Base-by-base conservation (phyloP, 2,113 vertebrate species). In the Callipepla californica region DNA sequence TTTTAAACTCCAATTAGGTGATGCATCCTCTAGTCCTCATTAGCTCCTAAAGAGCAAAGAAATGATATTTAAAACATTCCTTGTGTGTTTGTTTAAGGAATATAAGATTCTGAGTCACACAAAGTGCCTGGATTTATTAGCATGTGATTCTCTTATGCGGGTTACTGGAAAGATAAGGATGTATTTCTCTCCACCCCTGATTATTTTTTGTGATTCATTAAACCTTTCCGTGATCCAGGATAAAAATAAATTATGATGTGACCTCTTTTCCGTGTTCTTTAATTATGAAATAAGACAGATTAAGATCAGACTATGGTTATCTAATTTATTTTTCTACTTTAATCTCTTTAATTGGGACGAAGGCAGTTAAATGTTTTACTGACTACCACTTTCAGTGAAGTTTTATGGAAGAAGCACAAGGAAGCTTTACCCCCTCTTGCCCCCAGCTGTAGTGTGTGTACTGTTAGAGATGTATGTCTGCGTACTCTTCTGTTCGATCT, bases 191-290 rank as follows among this genome's bases (percentile, higher is more conserved):
- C 89, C 55, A 78, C 40, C 45, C n/a, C 17, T 81, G 59, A 69
- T 87, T 77, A 78, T 85, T 94, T 93, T 85, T 93, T 1, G 3
- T 82, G 57, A 88, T 80, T 93, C 87, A 86, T 30, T 78, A 74
- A 92, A 87, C 48, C 74, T 92, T 94, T 96, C 94, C 96, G 34
- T 90, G 79, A 8, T 36, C 61, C 9, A 85, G 80, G 93, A 92
- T 74, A 94, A 96, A 96, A 95, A 96, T 92, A 94, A 85, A 47
- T 77, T 63, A 20, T 58, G 68, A 53, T 51, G 21, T 92, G 94
- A 85, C 87, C 74, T 12, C 38, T 91, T 87, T 85, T 67, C 63
- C 50, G 59, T 87, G 4, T 65, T 73, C 55, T 67, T 91, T n/a
- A 44, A 28, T 78, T 89, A 63, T 28, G 59, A 85, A 87, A 48